phyloP scores from a whole-genome alignment of 2,113 vertebrate genomes.

The Centropus unirufus region DNA sequence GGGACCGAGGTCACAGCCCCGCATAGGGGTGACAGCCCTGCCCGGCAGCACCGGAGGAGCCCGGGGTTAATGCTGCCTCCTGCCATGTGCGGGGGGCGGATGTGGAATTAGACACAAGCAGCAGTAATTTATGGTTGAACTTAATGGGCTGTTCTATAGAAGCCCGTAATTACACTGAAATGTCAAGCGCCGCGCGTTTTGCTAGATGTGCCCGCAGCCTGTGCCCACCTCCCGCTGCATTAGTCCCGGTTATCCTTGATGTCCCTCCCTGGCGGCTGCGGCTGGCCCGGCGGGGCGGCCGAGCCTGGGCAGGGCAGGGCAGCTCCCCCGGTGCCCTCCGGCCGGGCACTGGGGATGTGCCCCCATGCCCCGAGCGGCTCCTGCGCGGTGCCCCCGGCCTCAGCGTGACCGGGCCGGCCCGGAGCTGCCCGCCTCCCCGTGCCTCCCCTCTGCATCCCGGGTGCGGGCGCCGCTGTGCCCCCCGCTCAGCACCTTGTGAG shows the following conservation, averaged over 20 bases:
- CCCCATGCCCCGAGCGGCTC: neutral
- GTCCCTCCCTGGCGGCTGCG: rapidly evolving
- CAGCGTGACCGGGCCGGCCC: rapidly evolving
- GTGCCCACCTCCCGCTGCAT: neutral
- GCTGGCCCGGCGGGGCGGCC: neutral
- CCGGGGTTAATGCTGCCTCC: neutral
- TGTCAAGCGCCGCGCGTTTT: constrained; percentile 25
- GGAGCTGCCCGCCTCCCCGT: neutral
- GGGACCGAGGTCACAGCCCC: neutral
- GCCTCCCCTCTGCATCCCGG: neutral
- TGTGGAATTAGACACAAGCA: neutral
- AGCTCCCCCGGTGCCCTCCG: neutral
- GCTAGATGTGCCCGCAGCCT: neutral
- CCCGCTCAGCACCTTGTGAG: neutral
- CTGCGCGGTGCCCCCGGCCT: rapidly evolving
- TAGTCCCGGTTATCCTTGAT: neutral
- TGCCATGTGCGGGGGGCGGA: neutral
- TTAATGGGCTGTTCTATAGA: constrained; percentile 61
- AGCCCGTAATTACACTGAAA: constrained; percentile 56
- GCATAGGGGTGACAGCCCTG: neutral
- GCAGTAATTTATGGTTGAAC: constrained; percentile 55
- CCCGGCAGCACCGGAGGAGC: rapidly evolving
- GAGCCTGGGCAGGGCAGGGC: neutral
- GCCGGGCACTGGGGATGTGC: rapidly evolving
- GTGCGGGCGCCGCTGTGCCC: rapidly evolving